These are phyloP conservation scores for Podarcis siculus DNA, from an alignment of 2,797 vertebrate genomes.

Conservation along the genomic window DNA sequence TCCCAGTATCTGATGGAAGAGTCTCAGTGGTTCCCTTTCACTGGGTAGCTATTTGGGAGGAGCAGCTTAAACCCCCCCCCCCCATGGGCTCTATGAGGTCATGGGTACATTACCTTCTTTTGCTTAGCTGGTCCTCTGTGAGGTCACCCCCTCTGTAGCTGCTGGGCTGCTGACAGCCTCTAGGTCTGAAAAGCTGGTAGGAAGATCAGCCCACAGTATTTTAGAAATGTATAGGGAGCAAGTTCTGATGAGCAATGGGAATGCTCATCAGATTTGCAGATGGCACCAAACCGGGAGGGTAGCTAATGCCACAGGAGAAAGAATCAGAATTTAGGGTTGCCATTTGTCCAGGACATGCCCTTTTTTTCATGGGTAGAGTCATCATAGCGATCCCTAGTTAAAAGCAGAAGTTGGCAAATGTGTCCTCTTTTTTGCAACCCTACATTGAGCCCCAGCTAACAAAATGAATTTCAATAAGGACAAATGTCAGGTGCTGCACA, in stretches of 20 bases:
- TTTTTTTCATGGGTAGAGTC: too few species aligned
- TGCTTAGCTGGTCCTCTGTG: conserved; percentile 14
- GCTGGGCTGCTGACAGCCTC: background rate
- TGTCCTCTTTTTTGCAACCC: too few species aligned
- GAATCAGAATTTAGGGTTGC: too few species aligned
- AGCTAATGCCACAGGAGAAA: too few species aligned
- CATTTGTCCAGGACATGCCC: too few species aligned
- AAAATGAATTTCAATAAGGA: too few species aligned
- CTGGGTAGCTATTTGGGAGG: conserved; percentile 12
- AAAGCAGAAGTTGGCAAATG: too few species aligned
- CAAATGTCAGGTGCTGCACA: too few species aligned
- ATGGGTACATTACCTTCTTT: conserved; percentile 2
- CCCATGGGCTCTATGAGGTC: conserved; percentile 24
- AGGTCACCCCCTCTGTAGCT: conserved; percentile 9
- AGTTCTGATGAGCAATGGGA: background rate
- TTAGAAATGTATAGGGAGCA: background rate
- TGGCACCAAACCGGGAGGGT: too few species aligned
- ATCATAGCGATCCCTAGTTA: too few species aligned
- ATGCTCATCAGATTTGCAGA: background rate
- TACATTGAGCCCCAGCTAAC: too few species aligned
- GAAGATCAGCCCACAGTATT: background rate
- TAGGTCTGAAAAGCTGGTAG: background rate
- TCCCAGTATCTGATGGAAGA: background rate
- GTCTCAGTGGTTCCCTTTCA: background rate
- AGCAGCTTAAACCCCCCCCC: background rate